These are phyloP conservation scores for Burhinus oedicnemus DNA, from an alignment of 2,113 vertebrate genomes.

Conservation along the genomic window DNA sequence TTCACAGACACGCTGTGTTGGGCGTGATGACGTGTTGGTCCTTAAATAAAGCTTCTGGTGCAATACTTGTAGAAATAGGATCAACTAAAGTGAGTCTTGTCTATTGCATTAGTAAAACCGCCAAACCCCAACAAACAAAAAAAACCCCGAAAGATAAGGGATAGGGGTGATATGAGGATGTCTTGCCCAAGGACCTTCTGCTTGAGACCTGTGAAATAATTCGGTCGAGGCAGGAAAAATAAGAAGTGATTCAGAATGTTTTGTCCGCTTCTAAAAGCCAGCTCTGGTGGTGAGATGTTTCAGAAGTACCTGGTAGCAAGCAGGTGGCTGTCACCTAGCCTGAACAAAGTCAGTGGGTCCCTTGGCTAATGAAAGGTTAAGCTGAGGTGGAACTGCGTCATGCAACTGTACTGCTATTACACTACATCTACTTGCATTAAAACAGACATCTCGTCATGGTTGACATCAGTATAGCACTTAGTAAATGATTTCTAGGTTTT, in stretches of 20 bases:
- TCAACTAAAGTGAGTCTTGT: neutral
- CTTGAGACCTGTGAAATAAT: neutral
- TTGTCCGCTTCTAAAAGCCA: neutral
- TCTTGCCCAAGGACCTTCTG: neutral
- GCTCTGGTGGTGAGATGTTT: neutral
- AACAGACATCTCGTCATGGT: neutral
- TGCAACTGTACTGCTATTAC: neutral
- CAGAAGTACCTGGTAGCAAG: neutral
- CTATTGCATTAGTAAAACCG: neutral
- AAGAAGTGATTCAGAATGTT: neutral
- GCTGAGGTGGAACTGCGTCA: neutral
- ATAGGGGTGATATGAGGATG: neutral
- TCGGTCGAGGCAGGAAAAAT: neutral
- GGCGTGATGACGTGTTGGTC: neutral
- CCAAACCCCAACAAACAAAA: too few relatives aligned
- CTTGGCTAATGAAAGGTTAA: neutral
- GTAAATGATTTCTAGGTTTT: neutral
- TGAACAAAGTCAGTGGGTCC: neutral
- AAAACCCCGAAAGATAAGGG: rapidly evolving
- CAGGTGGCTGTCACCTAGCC: neutral
- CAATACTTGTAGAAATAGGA: neutral
- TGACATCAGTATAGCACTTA: neutral
- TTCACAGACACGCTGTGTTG: too few relatives aligned
- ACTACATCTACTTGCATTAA: neutral
- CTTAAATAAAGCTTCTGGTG: neutral